phyloP scores from a whole-genome alignment of 2,113 vertebrate species.

The Chlamydotis undulata region DNA sequence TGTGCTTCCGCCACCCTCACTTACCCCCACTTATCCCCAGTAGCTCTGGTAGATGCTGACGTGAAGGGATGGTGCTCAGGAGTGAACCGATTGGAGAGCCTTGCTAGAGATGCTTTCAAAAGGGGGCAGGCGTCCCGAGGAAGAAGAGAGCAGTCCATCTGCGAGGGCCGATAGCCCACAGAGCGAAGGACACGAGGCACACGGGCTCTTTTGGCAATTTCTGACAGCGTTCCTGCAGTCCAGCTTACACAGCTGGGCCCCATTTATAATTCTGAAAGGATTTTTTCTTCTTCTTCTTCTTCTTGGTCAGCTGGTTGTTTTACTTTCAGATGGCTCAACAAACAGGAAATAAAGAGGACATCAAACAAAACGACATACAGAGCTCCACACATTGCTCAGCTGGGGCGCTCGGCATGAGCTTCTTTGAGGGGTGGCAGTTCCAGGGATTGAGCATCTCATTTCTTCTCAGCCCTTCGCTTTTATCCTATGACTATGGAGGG shows the following conservation, averaged over 20 bases:
- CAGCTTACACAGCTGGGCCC: slow-evolving; percentile 41
- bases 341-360: slow-evolving; percentile 42
- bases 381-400: not conserved
- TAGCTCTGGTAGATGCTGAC: not conserved
- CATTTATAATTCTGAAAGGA: not conserved
- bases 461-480: not conserved
- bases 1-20: not conserved
- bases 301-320: not conserved
- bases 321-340: slow-evolving; percentile 54
- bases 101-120: not conserved
- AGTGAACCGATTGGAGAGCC: not conserved
- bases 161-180: not conserved
- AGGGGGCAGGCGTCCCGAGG: not conserved
- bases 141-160: not conserved
- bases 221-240: not conserved
- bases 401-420: not conserved
- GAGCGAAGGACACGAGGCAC: fast-evolving
- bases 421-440: not conserved
- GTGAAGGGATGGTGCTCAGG: not conserved
- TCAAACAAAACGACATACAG: slow-evolving; percentile 26
- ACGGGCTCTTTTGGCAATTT: not conserved
- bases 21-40: not conserved
- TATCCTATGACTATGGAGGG: not conserved
- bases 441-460: not conserved
- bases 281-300: not conserved